A percentile compares a stretch with the other conserved stretches of the same genome.
Evolutionary conservation across 1,140 invertebrate species (phyloP).

Genomic region (Heliconius hermathena): DNA sequence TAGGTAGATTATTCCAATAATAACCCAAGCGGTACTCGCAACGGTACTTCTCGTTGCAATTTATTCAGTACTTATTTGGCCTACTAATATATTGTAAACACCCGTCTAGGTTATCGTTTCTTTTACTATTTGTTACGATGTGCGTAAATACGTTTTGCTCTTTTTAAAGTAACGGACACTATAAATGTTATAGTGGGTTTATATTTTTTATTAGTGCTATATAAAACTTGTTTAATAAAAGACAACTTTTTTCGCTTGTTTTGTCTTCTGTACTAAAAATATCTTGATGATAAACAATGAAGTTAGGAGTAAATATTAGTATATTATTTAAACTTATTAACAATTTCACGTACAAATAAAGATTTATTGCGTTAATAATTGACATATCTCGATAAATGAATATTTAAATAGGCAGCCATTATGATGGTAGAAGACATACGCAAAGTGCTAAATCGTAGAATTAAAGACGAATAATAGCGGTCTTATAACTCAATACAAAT

Average conservation of each 20-base stretch:
- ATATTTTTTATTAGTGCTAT: conserved; percentile 43
- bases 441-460: conserved; percentile 16
- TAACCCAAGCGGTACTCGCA: conserved; percentile 48
- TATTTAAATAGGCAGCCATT: conserved; percentile 6
- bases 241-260: conserved; percentile 17
- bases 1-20: conserved; percentile 33
- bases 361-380: conserved; percentile 11
- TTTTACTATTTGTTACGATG: conserved; percentile 51
- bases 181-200: conserved; percentile 39
- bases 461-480: neutral
- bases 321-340: conserved; percentile 13
- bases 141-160: conserved; percentile 50
- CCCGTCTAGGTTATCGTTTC: conserved; percentile 47
- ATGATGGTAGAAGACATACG: conserved; percentile 38
- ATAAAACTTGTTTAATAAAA: conserved; percentile 33
- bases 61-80: conserved; percentile 49
- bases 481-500: too few relatives aligned
- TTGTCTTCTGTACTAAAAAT: conserved; percentile 19
- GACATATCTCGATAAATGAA: conserved; percentile 15
- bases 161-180: conserved; percentile 50
- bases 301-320: neutral
- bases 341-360: conserved; percentile 11
- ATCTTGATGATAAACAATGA: neutral
- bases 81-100: conserved; percentile 53
- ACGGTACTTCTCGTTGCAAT: conserved; percentile 48